Base-by-base conservation (phyloP, 2,888 invertebrate species). In the Tyria jacobaeae region DNA sequence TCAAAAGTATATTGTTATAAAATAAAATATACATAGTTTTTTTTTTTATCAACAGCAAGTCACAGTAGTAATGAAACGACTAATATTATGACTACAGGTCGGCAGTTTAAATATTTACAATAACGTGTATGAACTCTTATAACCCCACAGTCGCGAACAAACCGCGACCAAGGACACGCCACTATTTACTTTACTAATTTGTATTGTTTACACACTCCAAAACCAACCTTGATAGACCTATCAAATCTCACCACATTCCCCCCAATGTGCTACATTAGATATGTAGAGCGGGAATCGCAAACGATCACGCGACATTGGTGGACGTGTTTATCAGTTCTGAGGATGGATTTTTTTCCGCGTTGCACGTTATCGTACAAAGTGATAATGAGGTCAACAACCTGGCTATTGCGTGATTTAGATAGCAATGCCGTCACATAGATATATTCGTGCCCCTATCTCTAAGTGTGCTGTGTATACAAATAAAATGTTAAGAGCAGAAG, bases 331-430 rank as follows among this genome's bases (percentile, higher is more conserved):
- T 91, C 90, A 84, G 71, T 68, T 73, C 76, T 78, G 80, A 86
- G 83, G 82, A 85, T 81, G 89, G 86, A 86, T 89, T 91, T 91
- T n/a, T 91, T 93, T 91, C 89, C 89, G 88, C 87, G 78, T 87
- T 85, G 74, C 80, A 85, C 83, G 85, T 88, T 91, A 93, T 92
- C 92, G 86, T 84, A 78, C 84, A 85, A 86, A 81, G 82, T 76
- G 92, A 91, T 92, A 91, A 87, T 81, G 84, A 82, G 91, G 85
- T 79, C 88, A 86, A 85, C 78, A 89, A 91, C 88, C 92, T 81
- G 71, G 70, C 73, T 81, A 78, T 88, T 85, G 85, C 88, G 84
- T 88, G 87, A 89, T 86, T 83, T 81, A 83, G 87, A 85, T 85
- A 88, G 77, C 72, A 74, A 77, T 75, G 78, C 71, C 73, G 71